These are phyloP conservation scores for Chironomus tentans DNA, from an alignment of 2,888 invertebrate genomes.

Conservation along the genomic window DNA sequence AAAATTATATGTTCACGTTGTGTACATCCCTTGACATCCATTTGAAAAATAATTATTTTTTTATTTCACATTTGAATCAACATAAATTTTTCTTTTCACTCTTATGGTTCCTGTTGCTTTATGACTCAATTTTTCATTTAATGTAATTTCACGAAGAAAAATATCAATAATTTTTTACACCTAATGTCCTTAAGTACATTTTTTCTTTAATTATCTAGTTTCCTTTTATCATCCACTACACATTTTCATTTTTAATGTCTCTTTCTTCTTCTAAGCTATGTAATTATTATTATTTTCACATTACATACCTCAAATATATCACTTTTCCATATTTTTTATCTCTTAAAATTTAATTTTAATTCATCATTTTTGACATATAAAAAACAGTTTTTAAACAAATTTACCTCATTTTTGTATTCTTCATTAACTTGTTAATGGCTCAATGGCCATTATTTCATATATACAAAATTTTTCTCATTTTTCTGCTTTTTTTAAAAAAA, in stretches of 20 bases:
- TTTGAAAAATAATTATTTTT: too few relatives aligned
- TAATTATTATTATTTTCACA: constrained; percentile 4
- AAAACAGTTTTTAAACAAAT: constrained; percentile 24
- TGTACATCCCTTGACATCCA: too few relatives aligned
- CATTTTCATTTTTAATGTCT: background rate
- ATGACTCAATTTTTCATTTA: background rate
- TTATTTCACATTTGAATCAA: background rate
- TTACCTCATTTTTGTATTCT: background rate
- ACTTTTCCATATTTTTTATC: constrained; percentile 6
- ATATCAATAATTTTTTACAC: background rate
- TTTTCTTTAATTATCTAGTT: background rate
- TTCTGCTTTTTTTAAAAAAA: background rate
- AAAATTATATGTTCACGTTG: too few relatives aligned
- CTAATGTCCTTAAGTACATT: background rate
- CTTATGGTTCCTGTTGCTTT: background rate
- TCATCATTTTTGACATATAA: constrained; percentile 17
- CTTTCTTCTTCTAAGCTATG: background rate
- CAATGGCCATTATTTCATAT: background rate
- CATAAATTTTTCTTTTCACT: background rate
- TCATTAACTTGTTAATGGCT: background rate
- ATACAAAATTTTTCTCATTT: background rate
- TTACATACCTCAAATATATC: constrained; percentile 11
- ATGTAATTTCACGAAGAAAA: background rate
- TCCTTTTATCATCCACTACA: background rate
- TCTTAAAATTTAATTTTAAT: background rate